Evolutionary conservation across 2,888 invertebrate genomes (phyloP).

Genomic region (Acleris emargana): DNA sequence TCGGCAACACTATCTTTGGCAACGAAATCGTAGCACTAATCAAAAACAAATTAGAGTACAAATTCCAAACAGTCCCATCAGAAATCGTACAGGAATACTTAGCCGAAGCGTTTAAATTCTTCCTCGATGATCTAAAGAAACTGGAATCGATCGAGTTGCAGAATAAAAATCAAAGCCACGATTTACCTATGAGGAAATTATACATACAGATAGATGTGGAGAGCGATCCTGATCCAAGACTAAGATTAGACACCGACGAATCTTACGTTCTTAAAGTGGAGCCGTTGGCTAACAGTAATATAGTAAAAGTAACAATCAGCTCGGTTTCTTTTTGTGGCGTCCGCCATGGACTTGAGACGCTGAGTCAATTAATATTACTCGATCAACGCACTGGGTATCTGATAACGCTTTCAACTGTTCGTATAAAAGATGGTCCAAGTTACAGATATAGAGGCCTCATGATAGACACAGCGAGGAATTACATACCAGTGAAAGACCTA

Average conservation of each 20-base stretch:
- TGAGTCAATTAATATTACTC: constrained; percentile 89
- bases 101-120: constrained; percentile 75
- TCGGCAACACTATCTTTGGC: constrained; percentile 85
- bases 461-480: constrained; percentile 95
- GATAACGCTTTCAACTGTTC: constrained; percentile 84
- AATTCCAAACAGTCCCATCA: constrained; percentile 66
- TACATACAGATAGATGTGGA: constrained; percentile 78
- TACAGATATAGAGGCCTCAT: constrained; percentile 92
- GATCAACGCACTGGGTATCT: constrained; percentile 86
- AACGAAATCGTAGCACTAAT: constrained; percentile 83
- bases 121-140: constrained; percentile 73
- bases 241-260: constrained; percentile 88
- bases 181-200: constrained; percentile 54
- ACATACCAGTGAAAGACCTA: constrained; percentile 88
- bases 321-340: constrained; percentile 89
- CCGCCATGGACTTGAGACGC: constrained; percentile 89
- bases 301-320: constrained; percentile 73
- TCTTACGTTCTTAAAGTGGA: constrained; percentile 85
- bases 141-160: constrained; percentile 68
- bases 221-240: constrained; percentile 78
- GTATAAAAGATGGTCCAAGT: constrained; percentile 89
- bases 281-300: constrained; percentile 58
- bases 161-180: constrained; percentile 44
- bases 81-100: constrained; percentile 56
- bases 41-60: constrained; percentile 80